Conservation (phyloP, 1,140 invertebrate species). For the Chrysopa pallens region DNA sequence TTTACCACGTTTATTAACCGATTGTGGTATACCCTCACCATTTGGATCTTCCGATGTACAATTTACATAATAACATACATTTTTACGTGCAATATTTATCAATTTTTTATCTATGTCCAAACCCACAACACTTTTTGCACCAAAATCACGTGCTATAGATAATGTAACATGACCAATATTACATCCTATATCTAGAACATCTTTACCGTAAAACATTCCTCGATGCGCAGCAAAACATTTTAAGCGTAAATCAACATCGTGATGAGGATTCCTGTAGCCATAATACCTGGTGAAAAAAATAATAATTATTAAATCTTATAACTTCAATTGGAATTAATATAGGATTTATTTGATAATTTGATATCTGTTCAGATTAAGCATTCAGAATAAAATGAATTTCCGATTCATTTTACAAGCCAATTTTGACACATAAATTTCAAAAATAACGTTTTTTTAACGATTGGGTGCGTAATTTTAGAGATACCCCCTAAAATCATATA, state of each 20-base stretch:
- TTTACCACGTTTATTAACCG: not conserved
- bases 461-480: too few species aligned
- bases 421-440: too few species aligned
- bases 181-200: slow-evolving; percentile 93
- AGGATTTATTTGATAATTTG: too few species aligned
- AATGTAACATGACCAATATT: slow-evolving; percentile 91
- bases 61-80: not conserved
- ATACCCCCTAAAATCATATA: too few species aligned
- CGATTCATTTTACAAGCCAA: too few species aligned
- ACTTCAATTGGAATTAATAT: too few species aligned
- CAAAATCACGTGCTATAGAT: slow-evolving; percentile 67
- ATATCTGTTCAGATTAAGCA: too few species aligned
- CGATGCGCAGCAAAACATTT: slow-evolving; percentile 55
- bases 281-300: slow-evolving; percentile 53
- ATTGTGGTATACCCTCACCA: not conserved
- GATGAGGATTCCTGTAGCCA: slow-evolving; percentile 74
- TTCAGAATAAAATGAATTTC: too few species aligned
- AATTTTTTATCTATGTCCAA: slow-evolving; percentile 89
- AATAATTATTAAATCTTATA: not conserved
- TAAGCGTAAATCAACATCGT: slow-evolving; percentile 65
- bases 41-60: not conserved
- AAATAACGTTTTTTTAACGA: too few species aligned
- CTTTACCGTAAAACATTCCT: slow-evolving; percentile 76
- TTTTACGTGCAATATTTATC: slow-evolving; percentile 32
- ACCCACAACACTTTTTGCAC: slow-evolving; percentile 71